Evolutionary conservation across 1,140 invertebrate genomes (phyloP), one percentile per base, ranked within the genome.

Genomic region (Heliothis virescens): DNA sequence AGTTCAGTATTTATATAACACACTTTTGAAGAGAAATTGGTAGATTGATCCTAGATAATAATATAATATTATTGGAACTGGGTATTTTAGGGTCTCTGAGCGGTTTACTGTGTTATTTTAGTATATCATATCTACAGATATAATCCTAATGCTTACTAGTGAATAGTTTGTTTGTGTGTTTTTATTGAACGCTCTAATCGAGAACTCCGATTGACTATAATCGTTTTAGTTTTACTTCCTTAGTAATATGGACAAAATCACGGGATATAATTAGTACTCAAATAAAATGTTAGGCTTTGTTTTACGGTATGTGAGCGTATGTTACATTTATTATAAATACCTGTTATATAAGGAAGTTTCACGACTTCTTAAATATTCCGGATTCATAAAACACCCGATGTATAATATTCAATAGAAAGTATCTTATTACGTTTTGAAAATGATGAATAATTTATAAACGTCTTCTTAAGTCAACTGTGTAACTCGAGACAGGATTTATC

Each of bases 391-490:
- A 26, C 21, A 59, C 16, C 18, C 16, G 11, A 57, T 57, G 16
- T 57, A 26, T 2, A 41, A 59, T 59, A 13, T 59, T 59, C 57
- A 26, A 26, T 13, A 29, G 57, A 72, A 48, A 74, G 16, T 21
- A 48, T 59, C 72, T 9, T 47, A 47, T 41, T 1, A 63, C 47
- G 7, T 11, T 26, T 18, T 50, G 21, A 52, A 76, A 76, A 65
- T 63, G 18, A 63, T 63, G 18, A 63, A 62, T 76, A 26, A 75
- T 62, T 63, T 26, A 53, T 34, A 59, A 53, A 16, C 16, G 18
- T 76, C 26, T 52, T 15, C 62, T n/a, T 47, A n/a, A 57, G 65
- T 69, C 65, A 67, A 21, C 63, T 72, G 50, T 62, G 29, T 48
- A 48, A 62, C 48, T 74, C 15, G 3, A 72, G 11, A 15, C 15